Evolutionary conservation across 2,888 invertebrate species (phyloP).

Genomic region (Stomorhina lunata): DNA sequence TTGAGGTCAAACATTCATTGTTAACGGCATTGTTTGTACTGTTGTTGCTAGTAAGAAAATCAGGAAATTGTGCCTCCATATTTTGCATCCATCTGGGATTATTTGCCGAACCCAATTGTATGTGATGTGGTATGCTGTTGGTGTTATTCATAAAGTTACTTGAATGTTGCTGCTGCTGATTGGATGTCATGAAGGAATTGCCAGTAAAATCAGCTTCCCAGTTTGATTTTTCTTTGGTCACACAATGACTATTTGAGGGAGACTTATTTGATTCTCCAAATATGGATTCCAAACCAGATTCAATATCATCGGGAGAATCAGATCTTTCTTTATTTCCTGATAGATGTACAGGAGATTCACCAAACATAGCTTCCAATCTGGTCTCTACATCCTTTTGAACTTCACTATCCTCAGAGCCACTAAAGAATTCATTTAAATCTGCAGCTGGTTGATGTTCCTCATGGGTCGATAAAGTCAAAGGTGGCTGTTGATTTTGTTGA

Average conservation of each 20-base stretch:
- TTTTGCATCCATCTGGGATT: conserved; percentile 79
- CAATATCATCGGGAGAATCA: conserved; percentile 53
- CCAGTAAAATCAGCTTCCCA: conserved; percentile 71
- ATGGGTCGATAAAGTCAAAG: conserved; percentile 65
- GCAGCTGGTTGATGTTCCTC: conserved; percentile 72
- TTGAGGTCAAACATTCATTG: conserved; percentile 51
- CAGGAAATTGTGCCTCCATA: conserved; percentile 77
- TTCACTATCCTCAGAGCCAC: conserved; percentile 72
- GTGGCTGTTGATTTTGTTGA: conserved; percentile 74
- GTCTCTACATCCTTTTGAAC: conserved; percentile 80
- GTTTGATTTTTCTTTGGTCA: conserved; percentile 69
- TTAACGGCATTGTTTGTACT: conserved; percentile 43
- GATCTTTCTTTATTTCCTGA: conserved; percentile 55
- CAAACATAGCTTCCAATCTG: conserved; percentile 79
- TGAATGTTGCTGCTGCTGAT: conserved; percentile 53
- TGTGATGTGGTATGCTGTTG: conserved; percentile 73
- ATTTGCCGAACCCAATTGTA: conserved; percentile 75
- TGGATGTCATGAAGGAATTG: conserved; percentile 64
- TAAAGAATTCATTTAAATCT: conserved; percentile 75
- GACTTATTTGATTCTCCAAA: conserved; percentile 77
- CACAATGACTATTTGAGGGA: conserved; percentile 65
- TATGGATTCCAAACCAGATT: conserved; percentile 77
- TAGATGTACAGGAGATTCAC: conserved; percentile 78
- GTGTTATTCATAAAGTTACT: conserved; percentile 41
- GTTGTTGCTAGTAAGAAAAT: conserved; percentile 72